Base-by-base conservation (phyloP, 2,113 vertebrate species). In the Thinocorus orbignyianus region DNA sequence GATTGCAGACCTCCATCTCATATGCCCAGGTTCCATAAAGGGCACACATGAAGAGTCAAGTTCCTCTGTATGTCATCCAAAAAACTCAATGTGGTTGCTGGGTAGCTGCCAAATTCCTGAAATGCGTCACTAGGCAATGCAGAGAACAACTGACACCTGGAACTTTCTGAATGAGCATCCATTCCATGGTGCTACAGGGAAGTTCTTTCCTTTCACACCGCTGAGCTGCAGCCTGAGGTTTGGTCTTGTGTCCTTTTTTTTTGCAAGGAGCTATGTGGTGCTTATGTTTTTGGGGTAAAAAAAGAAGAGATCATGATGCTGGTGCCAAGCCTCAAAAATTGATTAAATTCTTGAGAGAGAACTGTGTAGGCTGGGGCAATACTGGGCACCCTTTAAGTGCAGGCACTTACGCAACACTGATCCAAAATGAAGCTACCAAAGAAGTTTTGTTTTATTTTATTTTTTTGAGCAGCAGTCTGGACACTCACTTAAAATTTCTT, bases 41-140 rank as follows among this genome's bases (percentile, higher is more conserved):
- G 61, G 35, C 0, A 1, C 18, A 30, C 13, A 52, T 48, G 17
- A 81, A 55, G 17, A 70, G 24, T 84, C 16, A 23, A 35, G 9
- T 64, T 93, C 51, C 81, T 85, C 60, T 88, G 28, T 6, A 7
- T 17, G 33, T 52, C 41, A 55, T 48, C 30, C 42, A 68, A 74
- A 79, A 49, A 16, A 25, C 35, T 51, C 79, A 46, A 9, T 6
- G 9, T 61, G 52, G 16, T 44, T 2, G 0, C 23, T 11, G 35
- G 13, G 13, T 85, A 44, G 44, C 33, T 85, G 30, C 46, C 61
- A 76, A 52, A 30, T 39, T 26, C 10, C 46, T 48, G 25, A 77
- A 64, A 13, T 39, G 22, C 17, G 30, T 28, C 2, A 7, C 0
- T 0, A 13, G 16, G 41, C 37, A 80, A 54, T 31, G 31, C 33